Evolutionary conservation across 2,113 vertebrate species (phyloP).

Genomic region (Pachycephala philippinensis): DNA sequence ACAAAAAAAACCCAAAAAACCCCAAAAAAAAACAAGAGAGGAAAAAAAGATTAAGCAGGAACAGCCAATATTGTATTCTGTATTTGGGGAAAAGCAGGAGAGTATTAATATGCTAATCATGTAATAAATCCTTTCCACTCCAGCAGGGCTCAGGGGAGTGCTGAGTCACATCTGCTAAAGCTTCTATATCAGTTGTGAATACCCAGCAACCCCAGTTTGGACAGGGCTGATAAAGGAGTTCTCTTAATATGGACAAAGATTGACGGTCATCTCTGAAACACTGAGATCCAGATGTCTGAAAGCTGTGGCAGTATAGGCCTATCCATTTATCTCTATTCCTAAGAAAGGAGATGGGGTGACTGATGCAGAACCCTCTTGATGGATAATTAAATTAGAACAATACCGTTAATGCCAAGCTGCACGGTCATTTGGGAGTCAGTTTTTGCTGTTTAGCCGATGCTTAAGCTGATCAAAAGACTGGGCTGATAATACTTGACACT

Average conservation of each 20-base stretch:
- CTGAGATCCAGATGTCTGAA: background rate
- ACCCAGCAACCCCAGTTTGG: background rate
- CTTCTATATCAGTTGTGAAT: background rate
- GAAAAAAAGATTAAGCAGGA: background rate
- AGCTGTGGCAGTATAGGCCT: background rate
- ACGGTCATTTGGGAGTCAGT: background rate
- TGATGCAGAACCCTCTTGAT: background rate
- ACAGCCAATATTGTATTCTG: background rate
- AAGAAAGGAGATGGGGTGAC: background rate
- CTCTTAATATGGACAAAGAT: too few relatives aligned
- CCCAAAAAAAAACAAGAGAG: too few relatives aligned
- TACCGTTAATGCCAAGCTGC: background rate
- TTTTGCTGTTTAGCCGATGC: background rate
- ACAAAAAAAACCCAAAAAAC: too few relatives aligned
- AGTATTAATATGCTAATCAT: constrained; percentile 3
- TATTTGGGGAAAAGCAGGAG: background rate
- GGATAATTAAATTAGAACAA: background rate
- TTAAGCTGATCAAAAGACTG: background rate
- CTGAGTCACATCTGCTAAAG: background rate
- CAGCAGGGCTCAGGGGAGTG: background rate
- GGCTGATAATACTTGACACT: background rate
- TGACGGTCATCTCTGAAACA: background rate
- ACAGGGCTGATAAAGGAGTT: background rate
- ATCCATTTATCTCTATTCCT: background rate
- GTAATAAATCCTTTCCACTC: background rate